Conservation (phyloP, 53 echinoderm and acorn worm genomes). For the Stichopus horrens region DNA sequence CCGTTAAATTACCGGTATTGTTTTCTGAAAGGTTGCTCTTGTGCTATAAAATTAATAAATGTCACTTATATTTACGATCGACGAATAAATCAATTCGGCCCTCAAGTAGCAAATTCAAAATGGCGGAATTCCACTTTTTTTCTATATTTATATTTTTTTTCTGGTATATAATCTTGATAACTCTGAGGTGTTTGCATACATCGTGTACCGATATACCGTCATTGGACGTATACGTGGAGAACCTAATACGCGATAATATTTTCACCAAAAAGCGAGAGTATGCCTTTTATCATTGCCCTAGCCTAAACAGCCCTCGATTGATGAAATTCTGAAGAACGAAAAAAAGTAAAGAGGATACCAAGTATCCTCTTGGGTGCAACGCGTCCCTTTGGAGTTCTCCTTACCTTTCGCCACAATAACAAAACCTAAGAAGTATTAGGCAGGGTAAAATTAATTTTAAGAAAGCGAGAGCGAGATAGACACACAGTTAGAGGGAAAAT, state of each 20-base stretch:
- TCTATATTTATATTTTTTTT: conserved; percentile 1
- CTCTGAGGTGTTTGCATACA: not conserved
- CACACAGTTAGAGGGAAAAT: too few relatives aligned
- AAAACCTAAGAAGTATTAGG: not conserved
- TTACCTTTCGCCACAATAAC: not conserved
- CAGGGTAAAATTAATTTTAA: not conserved
- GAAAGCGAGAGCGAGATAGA: not conserved
- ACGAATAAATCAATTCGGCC: conserved; percentile 32
- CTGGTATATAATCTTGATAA: conserved; percentile 33
- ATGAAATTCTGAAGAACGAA: too few relatives aligned
- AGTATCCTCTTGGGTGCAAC: not conserved
- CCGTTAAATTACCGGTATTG: conserved; percentile 18
- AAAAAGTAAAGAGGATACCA: too few relatives aligned
- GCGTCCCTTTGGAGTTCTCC: not conserved
- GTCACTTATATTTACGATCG: conserved; percentile 34
- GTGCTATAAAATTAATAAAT: conserved; percentile 51
- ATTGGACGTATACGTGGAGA: too few relatives aligned
- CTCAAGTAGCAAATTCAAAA: not conserved
- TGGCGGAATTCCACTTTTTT: conserved; percentile 25
- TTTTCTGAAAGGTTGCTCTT: conserved; percentile 26
- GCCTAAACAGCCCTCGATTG: too few relatives aligned
- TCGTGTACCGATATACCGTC: too few relatives aligned
- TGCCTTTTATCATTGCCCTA: too few relatives aligned
- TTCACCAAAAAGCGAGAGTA: too few relatives aligned
- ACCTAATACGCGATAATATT: too few relatives aligned